Conservation (phyloP, 2,113 vertebrate species). For the Sialia sialis region DNA sequence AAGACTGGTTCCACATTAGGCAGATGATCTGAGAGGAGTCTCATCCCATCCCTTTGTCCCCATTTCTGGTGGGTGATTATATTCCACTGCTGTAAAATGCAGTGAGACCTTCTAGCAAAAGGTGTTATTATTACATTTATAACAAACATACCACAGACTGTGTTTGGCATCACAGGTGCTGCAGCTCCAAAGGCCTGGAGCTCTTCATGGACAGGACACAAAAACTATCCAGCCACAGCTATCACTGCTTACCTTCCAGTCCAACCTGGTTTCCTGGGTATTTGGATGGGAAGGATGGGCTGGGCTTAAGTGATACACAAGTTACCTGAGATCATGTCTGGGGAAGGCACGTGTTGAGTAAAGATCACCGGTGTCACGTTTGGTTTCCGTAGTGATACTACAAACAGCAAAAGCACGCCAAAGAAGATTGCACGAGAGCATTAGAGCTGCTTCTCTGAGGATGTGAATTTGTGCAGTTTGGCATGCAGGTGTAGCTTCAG, state of each 20-base stretch:
- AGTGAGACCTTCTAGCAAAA: not conserved
- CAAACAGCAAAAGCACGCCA: conserved; percentile 32
- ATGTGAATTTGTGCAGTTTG: not conserved
- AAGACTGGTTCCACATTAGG: not conserved
- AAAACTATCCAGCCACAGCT: not conserved
- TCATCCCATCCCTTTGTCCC: not conserved
- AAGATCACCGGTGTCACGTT: not conserved
- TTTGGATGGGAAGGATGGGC: conserved; percentile 12
- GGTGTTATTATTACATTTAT: not conserved
- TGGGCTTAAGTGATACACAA: not conserved
- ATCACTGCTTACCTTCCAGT: not conserved
- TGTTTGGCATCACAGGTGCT: not conserved
- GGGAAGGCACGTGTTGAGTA: conserved; percentile 35
- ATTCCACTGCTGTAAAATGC: not conserved
- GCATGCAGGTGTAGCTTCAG: conserved; percentile 25
- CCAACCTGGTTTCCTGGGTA: not conserved
- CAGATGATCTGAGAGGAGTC: not conserved
- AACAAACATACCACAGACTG: not conserved
- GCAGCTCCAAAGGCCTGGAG: not conserved
- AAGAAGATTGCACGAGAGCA: not conserved
- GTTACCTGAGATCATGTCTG: conserved; percentile 56
- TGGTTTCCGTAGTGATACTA: conserved; percentile 44
- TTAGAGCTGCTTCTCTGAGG: not conserved
- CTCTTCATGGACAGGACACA: not conserved
- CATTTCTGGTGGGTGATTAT: not conserved